These are phyloP conservation scores for Drosophila anceps DNA, from an alignment of 2,888 invertebrate genomes.

Conservation along the genomic window DNA sequence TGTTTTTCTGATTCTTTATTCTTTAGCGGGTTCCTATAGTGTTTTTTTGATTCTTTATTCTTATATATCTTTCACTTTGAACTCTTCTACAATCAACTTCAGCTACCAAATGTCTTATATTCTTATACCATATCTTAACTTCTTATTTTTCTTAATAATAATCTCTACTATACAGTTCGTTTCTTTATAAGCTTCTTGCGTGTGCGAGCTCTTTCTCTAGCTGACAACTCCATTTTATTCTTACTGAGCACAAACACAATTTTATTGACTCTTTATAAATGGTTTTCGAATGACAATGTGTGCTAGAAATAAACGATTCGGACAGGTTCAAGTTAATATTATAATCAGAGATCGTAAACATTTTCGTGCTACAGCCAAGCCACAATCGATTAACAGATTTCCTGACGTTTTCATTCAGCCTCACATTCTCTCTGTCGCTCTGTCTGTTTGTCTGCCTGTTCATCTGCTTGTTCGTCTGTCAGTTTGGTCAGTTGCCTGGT, in stretches of 20 bases:
- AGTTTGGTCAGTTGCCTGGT: constrained; percentile 15
- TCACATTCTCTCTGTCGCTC: not conserved
- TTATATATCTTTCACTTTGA: not conserved
- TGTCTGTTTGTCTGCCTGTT: not conserved
- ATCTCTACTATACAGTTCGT: not conserved
- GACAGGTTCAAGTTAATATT: constrained; percentile 17
- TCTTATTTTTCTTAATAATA: not conserved
- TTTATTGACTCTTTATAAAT: not conserved
- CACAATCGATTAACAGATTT: constrained; percentile 34
- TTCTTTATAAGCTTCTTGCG: not conserved
- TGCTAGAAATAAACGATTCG: constrained; percentile 3
- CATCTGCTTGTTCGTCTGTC: constrained; percentile 5
- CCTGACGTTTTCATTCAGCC: constrained; percentile 12
- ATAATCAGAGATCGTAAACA: constrained; percentile 19
- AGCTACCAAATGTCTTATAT: not conserved
- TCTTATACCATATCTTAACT: not conserved
- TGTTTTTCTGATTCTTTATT: not conserved
- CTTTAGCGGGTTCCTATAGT: too few species aligned
- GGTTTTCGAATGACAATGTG: not conserved
- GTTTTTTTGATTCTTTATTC: not conserved
- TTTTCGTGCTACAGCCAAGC: constrained; percentile 11
- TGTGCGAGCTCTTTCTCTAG: not conserved
- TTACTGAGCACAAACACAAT: not conserved
- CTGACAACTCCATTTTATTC: not conserved
- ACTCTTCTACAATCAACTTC: not conserved